Percentiles rank a stretch among this genome's conserved stretches.
Conservation (phyloP, 2,113 vertebrate genomes). For the Sylvilagus bachmani region DNA sequence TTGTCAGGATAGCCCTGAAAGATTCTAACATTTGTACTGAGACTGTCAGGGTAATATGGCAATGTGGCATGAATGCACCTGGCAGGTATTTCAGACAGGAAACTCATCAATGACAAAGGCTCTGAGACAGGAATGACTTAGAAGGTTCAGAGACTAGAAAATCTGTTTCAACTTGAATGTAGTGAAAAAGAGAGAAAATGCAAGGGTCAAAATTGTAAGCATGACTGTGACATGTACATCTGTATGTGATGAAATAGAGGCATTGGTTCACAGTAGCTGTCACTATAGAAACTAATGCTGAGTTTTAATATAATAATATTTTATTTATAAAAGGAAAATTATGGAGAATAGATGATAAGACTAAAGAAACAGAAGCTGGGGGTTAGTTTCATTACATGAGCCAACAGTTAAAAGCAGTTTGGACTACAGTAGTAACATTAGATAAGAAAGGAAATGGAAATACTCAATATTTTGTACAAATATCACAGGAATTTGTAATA, state of each 20-base stretch:
- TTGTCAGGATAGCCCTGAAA: background rate
- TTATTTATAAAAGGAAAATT: background rate
- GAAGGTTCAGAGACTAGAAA: conserved; percentile 12
- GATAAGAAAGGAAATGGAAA: background rate
- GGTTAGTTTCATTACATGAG: background rate
- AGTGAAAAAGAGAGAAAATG: background rate
- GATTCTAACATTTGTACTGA: background rate
- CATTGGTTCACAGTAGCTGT: background rate
- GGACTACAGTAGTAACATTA: background rate
- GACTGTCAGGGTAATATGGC: too few species aligned
- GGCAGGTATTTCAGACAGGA: background rate
- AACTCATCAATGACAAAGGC: background rate
- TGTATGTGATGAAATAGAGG: background rate
- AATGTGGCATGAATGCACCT: background rate
- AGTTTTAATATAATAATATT: conserved; percentile 31
- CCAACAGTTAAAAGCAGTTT: background rate
- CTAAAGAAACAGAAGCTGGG: background rate
- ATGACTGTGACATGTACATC: background rate
- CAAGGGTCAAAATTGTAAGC: background rate
- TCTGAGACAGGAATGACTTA: background rate
- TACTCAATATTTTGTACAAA: background rate
- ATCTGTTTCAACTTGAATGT: background rate
- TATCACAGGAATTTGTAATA: background rate
- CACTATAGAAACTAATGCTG: background rate
- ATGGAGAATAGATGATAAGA: background rate